A percentile compares a stretch with the other conserved stretches of the same genome.
phyloP scores from a whole-genome alignment of 2,888 invertebrate species.

The Amphimallon solstitiale region DNA sequence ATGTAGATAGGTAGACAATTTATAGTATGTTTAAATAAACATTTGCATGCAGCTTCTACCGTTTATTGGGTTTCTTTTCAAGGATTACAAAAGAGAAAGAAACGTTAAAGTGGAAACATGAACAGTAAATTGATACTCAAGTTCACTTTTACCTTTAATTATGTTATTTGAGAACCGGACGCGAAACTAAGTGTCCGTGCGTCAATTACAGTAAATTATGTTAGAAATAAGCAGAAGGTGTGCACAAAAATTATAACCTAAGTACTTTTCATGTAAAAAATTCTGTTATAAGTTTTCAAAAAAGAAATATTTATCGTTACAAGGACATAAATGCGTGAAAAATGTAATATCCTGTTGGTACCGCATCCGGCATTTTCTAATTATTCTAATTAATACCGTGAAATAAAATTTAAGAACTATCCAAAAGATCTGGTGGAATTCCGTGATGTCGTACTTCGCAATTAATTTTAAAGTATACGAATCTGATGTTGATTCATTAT shows the following conservation, averaged over 20 bases:
- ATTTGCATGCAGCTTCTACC: too few relatives aligned
- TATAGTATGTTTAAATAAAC: too few relatives aligned
- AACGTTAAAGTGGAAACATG: constrained; percentile 13
- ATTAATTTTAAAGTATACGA: too few relatives aligned
- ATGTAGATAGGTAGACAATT: too few relatives aligned
- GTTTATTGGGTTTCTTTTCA: too few relatives aligned
- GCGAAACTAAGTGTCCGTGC: constrained; percentile 13
- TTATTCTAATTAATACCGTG: neutral
- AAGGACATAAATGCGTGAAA: constrained; percentile 12
- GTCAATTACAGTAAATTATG: constrained; percentile 5
- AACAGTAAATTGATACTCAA: constrained; percentile 30
- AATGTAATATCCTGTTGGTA: constrained; percentile 25
- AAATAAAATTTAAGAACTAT: neutral
- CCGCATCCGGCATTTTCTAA: neutral
- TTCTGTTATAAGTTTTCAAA: neutral
- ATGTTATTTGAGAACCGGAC: constrained; percentile 25
- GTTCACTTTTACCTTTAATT: constrained; percentile 38
- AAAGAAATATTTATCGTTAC: neutral
- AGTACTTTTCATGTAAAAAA: neutral
- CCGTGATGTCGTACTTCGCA: too few relatives aligned
- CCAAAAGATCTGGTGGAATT: too few relatives aligned
- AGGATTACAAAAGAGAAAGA: neutral
- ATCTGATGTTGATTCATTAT: too few relatives aligned
- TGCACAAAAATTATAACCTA: neutral
- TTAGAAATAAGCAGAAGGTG: constrained; percentile 10